Percentiles rank a stretch among this genome's conserved stretches.
phyloP scores from a whole-genome alignment of 2,797 vertebrate species.

The Tarsius wallacei region DNA sequence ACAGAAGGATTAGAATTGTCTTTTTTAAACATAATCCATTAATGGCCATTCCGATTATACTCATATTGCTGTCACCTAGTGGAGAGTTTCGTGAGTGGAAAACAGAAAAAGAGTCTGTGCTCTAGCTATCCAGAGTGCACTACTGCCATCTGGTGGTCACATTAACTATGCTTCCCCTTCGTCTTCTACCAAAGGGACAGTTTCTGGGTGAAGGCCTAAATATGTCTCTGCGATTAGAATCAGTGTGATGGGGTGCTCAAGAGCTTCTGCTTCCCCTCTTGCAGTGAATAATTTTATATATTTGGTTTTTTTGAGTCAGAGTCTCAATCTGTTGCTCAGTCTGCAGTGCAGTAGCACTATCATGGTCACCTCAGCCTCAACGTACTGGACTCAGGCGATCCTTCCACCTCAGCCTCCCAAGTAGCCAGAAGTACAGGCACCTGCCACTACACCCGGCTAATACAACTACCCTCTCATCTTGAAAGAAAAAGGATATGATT shows the following conservation, averaged over 20 bases:
- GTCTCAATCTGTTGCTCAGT: too few species aligned
- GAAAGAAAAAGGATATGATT: not conserved
- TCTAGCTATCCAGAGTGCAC: not conserved
- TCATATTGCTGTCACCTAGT: conserved; percentile 46
- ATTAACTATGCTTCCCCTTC: not conserved
- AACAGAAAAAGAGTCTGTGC: rapidly evolving
- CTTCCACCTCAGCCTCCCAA: too few species aligned
- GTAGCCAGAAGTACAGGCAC: too few species aligned
- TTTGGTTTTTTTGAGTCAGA: too few species aligned
- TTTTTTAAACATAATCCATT: not conserved
- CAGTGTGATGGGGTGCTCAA: too few species aligned
- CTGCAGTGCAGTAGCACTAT: too few species aligned
- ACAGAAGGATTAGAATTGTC: not conserved
- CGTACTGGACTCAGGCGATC: too few species aligned
- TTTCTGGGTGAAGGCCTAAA: not conserved
- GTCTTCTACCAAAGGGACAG: not conserved
- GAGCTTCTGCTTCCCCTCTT: not conserved
- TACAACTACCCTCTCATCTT: not conserved
- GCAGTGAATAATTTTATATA: too few species aligned
- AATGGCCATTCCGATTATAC: not conserved
- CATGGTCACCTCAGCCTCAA: too few species aligned
- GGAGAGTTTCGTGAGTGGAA: not conserved
- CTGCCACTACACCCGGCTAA: too few species aligned
- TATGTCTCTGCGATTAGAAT: too few species aligned
- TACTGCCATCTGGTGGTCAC: conserved; percentile 73